phyloP scores from a whole-genome alignment of 2,888 invertebrate species.

The Plagodis pulveraria region DNA sequence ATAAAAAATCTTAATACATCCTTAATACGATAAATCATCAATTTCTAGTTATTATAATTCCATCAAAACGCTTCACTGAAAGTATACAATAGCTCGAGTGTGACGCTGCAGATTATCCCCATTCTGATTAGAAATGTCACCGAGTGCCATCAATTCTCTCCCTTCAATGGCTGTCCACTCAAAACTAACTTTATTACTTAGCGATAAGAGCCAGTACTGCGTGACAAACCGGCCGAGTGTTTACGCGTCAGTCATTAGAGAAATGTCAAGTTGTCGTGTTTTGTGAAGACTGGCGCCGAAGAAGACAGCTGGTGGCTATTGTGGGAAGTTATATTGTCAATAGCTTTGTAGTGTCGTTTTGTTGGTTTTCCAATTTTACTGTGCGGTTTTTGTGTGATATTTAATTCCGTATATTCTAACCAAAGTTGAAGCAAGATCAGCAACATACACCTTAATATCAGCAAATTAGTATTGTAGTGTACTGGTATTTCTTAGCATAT shows the following conservation, averaged over 20 bases:
- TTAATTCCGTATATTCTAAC: no score
- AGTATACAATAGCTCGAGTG: slow-evolving; percentile 25
- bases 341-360: no score
- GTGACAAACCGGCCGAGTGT: slow-evolving; percentile 15
- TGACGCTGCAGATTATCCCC: slow-evolving; percentile 46
- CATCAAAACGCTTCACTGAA: slow-evolving; percentile 14
- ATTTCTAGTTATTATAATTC: slow-evolving; percentile 16
- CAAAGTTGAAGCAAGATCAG: no score
- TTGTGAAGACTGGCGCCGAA: slow-evolving; percentile 44
- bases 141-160: slow-evolving; percentile 22
- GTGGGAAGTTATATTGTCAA: not conserved
- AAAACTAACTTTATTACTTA: slow-evolving; percentile 31
- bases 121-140: slow-evolving; percentile 33
- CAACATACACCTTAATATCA: no score
- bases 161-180: slow-evolving; percentile 3
- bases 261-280: slow-evolving; percentile 58
- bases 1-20: no score
- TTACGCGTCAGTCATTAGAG: slow-evolving; percentile 48
- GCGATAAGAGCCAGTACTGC: slow-evolving; percentile 26
- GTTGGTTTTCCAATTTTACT: no score
- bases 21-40: slow-evolving; percentile 6
- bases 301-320: slow-evolving; percentile 3
- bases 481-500: no score
- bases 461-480: no score
- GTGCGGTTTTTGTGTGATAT: no score